Evolutionary conservation across 2,888 invertebrate species (phyloP).

Genomic region (Cremastinae sp.): DNA sequence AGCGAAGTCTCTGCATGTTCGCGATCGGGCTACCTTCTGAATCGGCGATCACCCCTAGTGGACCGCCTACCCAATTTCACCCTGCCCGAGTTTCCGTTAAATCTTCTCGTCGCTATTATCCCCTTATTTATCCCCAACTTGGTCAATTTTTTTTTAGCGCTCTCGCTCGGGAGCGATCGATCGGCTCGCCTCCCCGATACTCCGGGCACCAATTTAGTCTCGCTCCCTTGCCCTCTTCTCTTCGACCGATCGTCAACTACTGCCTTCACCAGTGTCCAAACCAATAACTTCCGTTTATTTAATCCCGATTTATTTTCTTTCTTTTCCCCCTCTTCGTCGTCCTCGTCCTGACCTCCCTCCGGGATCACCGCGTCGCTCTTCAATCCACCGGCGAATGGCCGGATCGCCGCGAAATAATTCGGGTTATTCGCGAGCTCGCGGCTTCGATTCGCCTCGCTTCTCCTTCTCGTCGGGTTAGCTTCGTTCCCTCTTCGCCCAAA

Average conservation of each 20-base stretch:
- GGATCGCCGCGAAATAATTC: constrained; percentile 46
- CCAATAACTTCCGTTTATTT: not conserved
- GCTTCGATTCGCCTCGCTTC: constrained; percentile 5
- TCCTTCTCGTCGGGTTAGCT: constrained; percentile 61
- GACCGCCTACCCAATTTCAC: no score
- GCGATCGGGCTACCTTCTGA: constrained; percentile 42
- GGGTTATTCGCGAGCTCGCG: constrained; percentile 42
- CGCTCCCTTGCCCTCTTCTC: no score
- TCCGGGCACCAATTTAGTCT: not conserved
- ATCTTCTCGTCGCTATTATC: no score
- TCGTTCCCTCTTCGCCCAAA: constrained; percentile 64
- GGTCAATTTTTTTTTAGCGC: not conserved
- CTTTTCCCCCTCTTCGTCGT: constrained; percentile 45
- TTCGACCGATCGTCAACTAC: not conserved
- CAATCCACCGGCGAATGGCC: constrained; percentile 46
- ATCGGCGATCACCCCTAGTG: constrained; percentile 7
- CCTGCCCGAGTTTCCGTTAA: no score
- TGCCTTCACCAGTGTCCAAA: not conserved
- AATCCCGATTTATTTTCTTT: no score
- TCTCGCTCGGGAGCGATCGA: no score
- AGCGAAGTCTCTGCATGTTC: constrained; percentile 89
- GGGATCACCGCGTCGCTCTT: constrained; percentile 36
- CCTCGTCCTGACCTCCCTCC: constrained; percentile 53
- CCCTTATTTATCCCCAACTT: no score
- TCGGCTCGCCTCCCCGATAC: not conserved